These are phyloP conservation scores for Salvator merianae DNA, from an alignment of 2,113 vertebrate genomes.

Conservation along the genomic window DNA sequence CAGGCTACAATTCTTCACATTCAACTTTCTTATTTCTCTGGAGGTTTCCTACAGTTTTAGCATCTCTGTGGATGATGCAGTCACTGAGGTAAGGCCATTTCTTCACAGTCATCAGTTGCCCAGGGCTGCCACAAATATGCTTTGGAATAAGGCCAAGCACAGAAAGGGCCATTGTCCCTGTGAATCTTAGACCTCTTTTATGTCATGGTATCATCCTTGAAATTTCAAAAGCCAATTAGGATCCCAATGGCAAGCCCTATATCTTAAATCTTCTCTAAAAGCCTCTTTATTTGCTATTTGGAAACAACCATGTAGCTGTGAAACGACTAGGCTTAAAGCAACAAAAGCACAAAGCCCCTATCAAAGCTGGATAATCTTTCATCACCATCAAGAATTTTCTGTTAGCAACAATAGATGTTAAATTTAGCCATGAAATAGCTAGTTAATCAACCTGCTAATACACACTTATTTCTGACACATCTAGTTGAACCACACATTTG, in stretches of 20 bases:
- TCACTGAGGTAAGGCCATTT: neutral
- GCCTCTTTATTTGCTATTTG: neutral
- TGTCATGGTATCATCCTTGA: neutral
- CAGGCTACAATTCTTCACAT: neutral
- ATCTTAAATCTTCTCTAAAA: neutral
- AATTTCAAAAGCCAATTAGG: neutral
- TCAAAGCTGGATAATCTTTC: neutral
- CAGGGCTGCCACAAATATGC: too few relatives aligned
- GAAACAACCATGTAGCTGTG: neutral
- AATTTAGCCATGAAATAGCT: slow-evolving; percentile 31
- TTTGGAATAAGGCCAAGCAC: too few relatives aligned
- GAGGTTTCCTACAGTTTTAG: too few relatives aligned
- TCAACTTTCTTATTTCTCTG: too few relatives aligned
- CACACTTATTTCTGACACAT: slow-evolving; percentile 32
- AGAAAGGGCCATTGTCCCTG: too few relatives aligned
- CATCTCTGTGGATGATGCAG: neutral
- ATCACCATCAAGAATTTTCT: neutral
- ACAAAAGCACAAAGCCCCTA: neutral
- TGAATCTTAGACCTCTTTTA: too few relatives aligned
- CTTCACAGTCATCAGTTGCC: too few relatives aligned
- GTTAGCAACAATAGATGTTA: neutral
- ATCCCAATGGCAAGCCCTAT: neutral
- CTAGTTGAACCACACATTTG: slow-evolving; percentile 27
- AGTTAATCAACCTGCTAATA: slow-evolving; percentile 31
- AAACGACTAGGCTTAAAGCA: neutral